A percentile compares a stretch with the other conserved stretches of the same genome.
Conservation (phyloP, 92 coral and sea anemone genomes). For the Siderastrea radians region DNA sequence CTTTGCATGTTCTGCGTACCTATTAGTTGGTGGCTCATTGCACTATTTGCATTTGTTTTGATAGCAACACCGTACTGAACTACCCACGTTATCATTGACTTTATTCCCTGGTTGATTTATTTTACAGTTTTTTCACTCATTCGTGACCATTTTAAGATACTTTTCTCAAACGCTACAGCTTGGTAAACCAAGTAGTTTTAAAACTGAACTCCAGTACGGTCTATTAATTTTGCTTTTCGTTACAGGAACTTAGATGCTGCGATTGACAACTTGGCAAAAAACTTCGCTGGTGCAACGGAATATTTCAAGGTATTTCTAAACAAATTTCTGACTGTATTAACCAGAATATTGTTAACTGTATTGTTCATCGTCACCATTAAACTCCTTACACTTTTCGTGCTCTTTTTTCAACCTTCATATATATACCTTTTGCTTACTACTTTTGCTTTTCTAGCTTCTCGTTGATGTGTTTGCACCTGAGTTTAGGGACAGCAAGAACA, state of each 20-base stretch:
- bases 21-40: too few relatives aligned
- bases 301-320: conserved; percentile 85
- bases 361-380: background rate
- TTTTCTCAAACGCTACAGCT: too few relatives aligned
- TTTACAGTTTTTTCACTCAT: background rate
- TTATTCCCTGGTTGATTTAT: too few relatives aligned
- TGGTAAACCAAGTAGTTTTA: too few relatives aligned
- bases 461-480: conserved; percentile 99
- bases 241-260: conserved; percentile 90
- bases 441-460: conserved; percentile 74
- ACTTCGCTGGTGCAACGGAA: conserved; percentile 98
- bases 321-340: too few relatives aligned
- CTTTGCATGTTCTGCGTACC: too few relatives aligned
- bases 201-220: background rate
- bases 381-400: background rate
- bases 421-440: background rate
- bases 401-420: too few relatives aligned
- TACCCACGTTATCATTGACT: too few relatives aligned
- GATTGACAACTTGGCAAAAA: conserved; percentile 92
- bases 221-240: background rate
- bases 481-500: conserved; percentile 95
- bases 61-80: too few relatives aligned
- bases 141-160: background rate
- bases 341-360: too few relatives aligned
- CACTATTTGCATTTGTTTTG: too few relatives aligned